A percentile compares a stretch with the other conserved stretches of the same genome.
Conservation (phyloP, 53 echinoderm and acorn worm genomes). For the Arbacia lixula region DNA sequence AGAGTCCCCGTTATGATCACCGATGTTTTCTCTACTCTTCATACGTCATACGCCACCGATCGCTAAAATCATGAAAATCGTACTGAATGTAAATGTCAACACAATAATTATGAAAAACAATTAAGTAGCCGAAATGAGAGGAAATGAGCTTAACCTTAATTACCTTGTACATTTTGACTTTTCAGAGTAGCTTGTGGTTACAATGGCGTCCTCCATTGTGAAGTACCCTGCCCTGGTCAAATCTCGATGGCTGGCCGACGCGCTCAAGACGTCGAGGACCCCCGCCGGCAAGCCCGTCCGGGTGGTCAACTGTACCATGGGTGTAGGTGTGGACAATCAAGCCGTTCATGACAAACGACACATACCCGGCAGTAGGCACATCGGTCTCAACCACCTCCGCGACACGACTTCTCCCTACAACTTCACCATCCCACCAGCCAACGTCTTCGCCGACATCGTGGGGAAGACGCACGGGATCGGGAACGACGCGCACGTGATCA, state of each 20-base stretch:
- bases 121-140: too few relatives aligned
- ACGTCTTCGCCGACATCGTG: slow-evolving; percentile 69
- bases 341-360: too few relatives aligned
- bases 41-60: too few relatives aligned
- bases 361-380: slow-evolving; percentile 76
- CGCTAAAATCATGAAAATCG: too few relatives aligned
- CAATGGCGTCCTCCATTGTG: not conserved
- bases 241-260: slow-evolving; percentile 9
- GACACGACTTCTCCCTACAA: slow-evolving; percentile 53
- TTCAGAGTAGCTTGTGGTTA: too few relatives aligned
- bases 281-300: not conserved
- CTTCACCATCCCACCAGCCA: slow-evolving; percentile 71
- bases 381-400: slow-evolving; percentile 57
- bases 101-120: too few relatives aligned
- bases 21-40: too few relatives aligned
- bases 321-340: too few relatives aligned
- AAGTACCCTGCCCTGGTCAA: slow-evolving; percentile 16
- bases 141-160: too few relatives aligned
- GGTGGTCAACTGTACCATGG: slow-evolving; percentile 9
- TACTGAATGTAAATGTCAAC: too few relatives aligned
- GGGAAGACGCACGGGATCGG: slow-evolving; percentile 78
- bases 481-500: slow-evolving; percentile 79
- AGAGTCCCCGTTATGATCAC: too few relatives aligned
- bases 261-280: not conserved
- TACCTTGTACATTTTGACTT: too few relatives aligned